These are phyloP conservation scores for Thereuonema tuberculata DNA, from an alignment of 1,140 invertebrate species.

Conservation along the genomic window DNA sequence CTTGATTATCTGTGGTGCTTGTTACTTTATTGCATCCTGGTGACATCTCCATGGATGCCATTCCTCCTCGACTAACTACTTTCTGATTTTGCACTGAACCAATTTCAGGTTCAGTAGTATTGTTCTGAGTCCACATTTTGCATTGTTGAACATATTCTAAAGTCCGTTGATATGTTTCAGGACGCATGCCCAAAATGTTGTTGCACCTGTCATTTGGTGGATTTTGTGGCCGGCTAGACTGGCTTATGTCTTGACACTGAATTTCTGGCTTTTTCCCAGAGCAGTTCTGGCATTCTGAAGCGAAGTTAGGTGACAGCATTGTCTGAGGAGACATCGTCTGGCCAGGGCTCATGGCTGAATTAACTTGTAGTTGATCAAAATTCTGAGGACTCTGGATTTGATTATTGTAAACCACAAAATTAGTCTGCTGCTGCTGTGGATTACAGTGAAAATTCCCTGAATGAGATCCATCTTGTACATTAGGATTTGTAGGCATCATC, in stretches of 20 bases:
- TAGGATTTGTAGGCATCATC: no score
- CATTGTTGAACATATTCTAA: constrained; percentile 82
- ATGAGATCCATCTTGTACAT: no score
- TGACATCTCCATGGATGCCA: constrained; percentile 25
- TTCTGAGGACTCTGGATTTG: no score
- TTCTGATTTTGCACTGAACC: not conserved
- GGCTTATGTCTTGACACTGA: constrained; percentile 49
- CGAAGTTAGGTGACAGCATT: not conserved
- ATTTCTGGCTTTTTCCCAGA: constrained; percentile 34
- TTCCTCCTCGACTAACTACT: not conserved
- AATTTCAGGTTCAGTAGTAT: no score
- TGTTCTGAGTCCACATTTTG: constrained; percentile 50
- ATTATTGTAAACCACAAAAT: no score
- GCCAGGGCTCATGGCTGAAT: no score
- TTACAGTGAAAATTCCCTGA: no score
- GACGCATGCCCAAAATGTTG: constrained; percentile 47
- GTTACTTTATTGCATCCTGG: constrained; percentile 34
- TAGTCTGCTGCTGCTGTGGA: no score
- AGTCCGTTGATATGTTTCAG: constrained; percentile 73
- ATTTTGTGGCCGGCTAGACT: constrained; percentile 29
- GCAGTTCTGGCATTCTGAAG: constrained; percentile 9
- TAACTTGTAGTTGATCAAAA: no score
- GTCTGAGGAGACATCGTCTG: not conserved
- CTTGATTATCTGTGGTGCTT: constrained; percentile 29
- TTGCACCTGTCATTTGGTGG: no score